A percentile compares a stretch with the other conserved stretches of the same genome.
These are phyloP conservation scores for Amphibalanus amphitrite DNA, from an alignment of 1,140 invertebrate species.

Conservation along the genomic window DNA sequence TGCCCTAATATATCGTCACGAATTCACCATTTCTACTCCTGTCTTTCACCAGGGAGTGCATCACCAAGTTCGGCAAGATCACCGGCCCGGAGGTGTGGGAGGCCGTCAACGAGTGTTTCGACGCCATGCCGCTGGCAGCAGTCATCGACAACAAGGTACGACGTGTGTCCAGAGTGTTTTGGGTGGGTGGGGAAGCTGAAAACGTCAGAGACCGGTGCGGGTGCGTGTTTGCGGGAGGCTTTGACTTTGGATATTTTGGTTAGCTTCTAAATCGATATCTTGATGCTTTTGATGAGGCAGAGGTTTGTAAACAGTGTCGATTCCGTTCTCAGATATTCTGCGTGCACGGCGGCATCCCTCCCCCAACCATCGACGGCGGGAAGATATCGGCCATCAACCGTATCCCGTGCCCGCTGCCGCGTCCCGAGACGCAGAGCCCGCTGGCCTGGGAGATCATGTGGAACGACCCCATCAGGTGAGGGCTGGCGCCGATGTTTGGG, in stretches of 20 bases:
- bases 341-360: conserved; percentile 54
- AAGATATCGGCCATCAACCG: conserved; percentile 35
- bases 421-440: conserved; percentile 42
- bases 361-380: conserved; percentile 36
- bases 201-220: too few species aligned
- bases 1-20: too few species aligned
- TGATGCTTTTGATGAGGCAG: too few species aligned
- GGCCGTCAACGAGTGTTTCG: conserved; percentile 47
- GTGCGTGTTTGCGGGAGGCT: too few species aligned
- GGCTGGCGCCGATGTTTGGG: not conserved
- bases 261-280: too few species aligned
- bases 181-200: too few species aligned
- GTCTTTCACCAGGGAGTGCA: conserved; percentile 34
- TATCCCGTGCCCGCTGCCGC: conserved; percentile 41
- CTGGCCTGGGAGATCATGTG: conserved; percentile 58
- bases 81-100: conserved; percentile 44
- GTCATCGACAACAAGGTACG: conserved; percentile 45
- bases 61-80: conserved; percentile 43
- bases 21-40: too few species aligned
- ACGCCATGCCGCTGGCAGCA: conserved; percentile 48
- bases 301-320: too few species aligned
- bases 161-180: not conserved
- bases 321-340: conserved; percentile 41
- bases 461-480: conserved; percentile 49
- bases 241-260: too few species aligned